phyloP scores from a whole-genome alignment of 1,140 invertebrate species.

The Rhynchophorus ferrugineus region DNA sequence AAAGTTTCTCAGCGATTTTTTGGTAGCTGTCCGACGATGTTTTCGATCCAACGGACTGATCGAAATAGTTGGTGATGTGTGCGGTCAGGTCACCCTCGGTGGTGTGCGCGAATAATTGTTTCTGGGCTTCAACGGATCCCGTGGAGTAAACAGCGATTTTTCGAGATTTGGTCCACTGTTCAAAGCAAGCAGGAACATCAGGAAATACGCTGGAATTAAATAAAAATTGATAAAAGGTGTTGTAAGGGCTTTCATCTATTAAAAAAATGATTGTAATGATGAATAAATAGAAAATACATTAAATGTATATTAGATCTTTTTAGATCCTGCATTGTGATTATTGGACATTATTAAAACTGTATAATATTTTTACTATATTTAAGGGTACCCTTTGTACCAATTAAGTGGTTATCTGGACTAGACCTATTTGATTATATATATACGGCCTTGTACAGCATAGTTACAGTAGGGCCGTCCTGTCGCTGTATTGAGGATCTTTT shows the following conservation, averaged over 20 bases:
- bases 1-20: constrained; percentile 64
- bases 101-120: constrained; percentile 75
- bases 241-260: background rate
- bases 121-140: constrained; percentile 85
- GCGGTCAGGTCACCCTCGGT: constrained; percentile 66
- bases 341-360: no score
- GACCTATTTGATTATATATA: no score
- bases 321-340: no score
- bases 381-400: no score
- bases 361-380: no score
- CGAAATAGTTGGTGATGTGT: constrained; percentile 75
- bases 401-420: no score
- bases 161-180: constrained; percentile 62
- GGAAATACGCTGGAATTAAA: constrained; percentile 19
- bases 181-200: constrained; percentile 50
- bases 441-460: no score
- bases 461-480: no score
- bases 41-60: constrained; percentile 74
- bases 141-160: constrained; percentile 86
- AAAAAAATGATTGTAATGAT: no score
- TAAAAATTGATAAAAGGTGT: background rate
- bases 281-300: no score
- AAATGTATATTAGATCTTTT: no score
- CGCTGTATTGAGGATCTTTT: no score
- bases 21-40: constrained; percentile 63